A percentile compares a stretch with the other conserved stretches of the same genome.
These are phyloP conservation scores for Drosophila rufa DNA, from an alignment of 1,140 invertebrate species.

Conservation along the genomic window DNA sequence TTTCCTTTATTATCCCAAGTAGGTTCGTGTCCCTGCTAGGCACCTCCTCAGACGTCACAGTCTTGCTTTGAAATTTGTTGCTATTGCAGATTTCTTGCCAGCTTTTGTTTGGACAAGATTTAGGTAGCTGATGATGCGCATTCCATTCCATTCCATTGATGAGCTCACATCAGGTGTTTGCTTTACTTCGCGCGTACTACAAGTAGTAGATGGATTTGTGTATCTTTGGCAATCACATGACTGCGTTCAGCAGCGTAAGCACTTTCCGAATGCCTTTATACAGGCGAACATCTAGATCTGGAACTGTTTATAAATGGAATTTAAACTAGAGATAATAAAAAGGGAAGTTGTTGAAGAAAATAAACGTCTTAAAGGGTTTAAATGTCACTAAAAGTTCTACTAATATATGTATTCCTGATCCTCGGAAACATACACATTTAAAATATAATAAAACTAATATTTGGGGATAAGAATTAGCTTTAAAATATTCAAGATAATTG, in stretches of 20 bases:
- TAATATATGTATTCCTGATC: too few species aligned
- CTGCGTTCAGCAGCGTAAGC: slow-evolving; percentile 25
- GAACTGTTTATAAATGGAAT: not conserved
- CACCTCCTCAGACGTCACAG: slow-evolving; percentile 40
- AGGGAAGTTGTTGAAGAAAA: too few species aligned
- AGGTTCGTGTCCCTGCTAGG: slow-evolving; percentile 42
- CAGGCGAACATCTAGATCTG: not conserved
- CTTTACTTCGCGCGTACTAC: slow-evolving; percentile 17
- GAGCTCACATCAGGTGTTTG: slow-evolving; percentile 60
- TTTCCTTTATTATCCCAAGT: not conserved
- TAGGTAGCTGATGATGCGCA: slow-evolving; percentile 39
- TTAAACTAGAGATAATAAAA: not conserved
- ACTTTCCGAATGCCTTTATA: slow-evolving; percentile 10
- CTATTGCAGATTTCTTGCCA: slow-evolving; percentile 13
- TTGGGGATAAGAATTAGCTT: not conserved
- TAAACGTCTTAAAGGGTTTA: too few species aligned
- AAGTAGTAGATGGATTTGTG: slow-evolving; percentile 56
- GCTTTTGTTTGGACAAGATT: slow-evolving; percentile 35
- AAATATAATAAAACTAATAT: not conserved
- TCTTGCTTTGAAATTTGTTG: slow-evolving; percentile 22
- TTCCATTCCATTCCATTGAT: slow-evolving; percentile 60
- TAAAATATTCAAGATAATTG: not conserved
- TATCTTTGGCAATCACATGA: slow-evolving; percentile 59
- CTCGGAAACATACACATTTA: too few species aligned
- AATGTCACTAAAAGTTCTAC: too few species aligned